Conservation (phyloP, 1,140 invertebrate species). For the Calephelis virginiensis region DNA sequence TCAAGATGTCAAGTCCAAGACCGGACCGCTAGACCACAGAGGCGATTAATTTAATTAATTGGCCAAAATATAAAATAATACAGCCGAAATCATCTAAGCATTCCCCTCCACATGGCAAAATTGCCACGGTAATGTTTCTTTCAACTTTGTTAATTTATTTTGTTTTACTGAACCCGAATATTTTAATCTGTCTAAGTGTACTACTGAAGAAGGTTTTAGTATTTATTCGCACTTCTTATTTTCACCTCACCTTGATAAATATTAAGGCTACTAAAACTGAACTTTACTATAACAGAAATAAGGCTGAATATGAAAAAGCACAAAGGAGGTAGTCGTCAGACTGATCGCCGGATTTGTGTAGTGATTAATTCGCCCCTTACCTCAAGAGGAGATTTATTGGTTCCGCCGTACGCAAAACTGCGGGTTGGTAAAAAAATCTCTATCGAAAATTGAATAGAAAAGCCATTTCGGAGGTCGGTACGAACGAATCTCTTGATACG, state of each 20-base stretch:
- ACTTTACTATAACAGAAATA: slow-evolving; percentile 33
- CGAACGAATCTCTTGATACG: slow-evolving; percentile 64
- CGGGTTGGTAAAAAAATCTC: slow-evolving; percentile 76
- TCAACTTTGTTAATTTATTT: slow-evolving; percentile 66
- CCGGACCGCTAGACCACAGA: too few species aligned
- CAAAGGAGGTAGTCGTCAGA: slow-evolving; percentile 42
- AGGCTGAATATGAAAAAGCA: slow-evolving; percentile 35
- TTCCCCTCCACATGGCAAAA: not conserved
- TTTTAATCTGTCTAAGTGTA: slow-evolving; percentile 75
- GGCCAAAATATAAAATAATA: too few species aligned
- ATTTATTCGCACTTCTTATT: slow-evolving; percentile 75
- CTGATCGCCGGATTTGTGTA: slow-evolving; percentile 59
- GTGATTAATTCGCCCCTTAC: slow-evolving; percentile 76
- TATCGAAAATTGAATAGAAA: slow-evolving; percentile 79
- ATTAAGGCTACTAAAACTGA: slow-evolving; percentile 30
- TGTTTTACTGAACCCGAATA: slow-evolving; percentile 55
- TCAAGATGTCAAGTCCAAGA: too few species aligned
- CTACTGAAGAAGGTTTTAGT: slow-evolving; percentile 63
- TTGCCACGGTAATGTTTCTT: slow-evolving; percentile 26
- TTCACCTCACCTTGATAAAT: slow-evolving; percentile 73
- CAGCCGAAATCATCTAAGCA: not conserved
- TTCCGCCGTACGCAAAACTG: slow-evolving; percentile 77
- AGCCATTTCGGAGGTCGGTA: slow-evolving; percentile 66
- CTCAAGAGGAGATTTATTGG: slow-evolving; percentile 76
- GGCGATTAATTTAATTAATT: too few species aligned